Evolutionary conservation across 2,113 vertebrate genomes (phyloP).

Genomic region (Picathartes gymnocephalus): DNA sequence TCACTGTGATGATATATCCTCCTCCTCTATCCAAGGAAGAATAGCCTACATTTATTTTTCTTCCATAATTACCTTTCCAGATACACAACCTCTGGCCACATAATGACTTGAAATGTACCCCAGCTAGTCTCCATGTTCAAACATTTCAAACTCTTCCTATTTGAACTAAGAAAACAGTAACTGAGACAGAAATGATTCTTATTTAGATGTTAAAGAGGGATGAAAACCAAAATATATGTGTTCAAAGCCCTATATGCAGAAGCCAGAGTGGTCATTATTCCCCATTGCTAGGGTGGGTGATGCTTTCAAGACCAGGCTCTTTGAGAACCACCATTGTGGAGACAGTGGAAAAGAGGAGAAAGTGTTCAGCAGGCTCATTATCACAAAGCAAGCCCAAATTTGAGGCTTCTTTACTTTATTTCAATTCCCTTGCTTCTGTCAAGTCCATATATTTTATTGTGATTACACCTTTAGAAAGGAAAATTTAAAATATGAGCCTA

Average conservation of each 20-base stretch:
- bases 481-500: background rate
- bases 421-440: background rate
- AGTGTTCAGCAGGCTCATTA: background rate
- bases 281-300: fast-evolving
- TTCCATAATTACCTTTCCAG: slow-evolving; percentile 17
- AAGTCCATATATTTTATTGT: background rate
- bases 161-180: background rate
- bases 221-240: background rate
- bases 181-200: background rate
- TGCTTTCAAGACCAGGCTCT: background rate
- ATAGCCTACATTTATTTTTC: background rate
- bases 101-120: background rate
- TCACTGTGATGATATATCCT: background rate
- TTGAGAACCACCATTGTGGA: background rate
- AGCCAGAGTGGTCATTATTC: background rate
- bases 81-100: background rate
- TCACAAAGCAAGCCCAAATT: background rate
- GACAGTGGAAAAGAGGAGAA: background rate
- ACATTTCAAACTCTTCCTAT: background rate
- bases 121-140: background rate
- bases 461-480: background rate
- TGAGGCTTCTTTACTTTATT: background rate
- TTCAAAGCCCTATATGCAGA: background rate
- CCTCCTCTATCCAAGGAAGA: background rate
- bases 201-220: background rate